A percentile compares a stretch with the other conserved stretches of the same genome.
Conservation (phyloP, 2,888 invertebrate species). For the Fragum whitleyi region DNA sequence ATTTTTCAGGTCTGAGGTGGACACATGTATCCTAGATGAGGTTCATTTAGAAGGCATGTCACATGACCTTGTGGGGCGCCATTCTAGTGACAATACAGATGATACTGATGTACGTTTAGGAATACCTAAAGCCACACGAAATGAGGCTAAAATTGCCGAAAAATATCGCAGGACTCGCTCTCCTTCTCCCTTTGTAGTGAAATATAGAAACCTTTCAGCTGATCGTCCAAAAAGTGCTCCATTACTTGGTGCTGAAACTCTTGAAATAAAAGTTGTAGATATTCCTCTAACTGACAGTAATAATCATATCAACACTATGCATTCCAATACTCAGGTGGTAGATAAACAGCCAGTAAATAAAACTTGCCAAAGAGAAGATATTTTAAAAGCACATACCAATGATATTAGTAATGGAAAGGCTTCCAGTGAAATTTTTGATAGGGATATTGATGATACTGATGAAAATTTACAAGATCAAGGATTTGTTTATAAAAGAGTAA, state of each 20-base stretch:
- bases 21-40: conserved; percentile 57
- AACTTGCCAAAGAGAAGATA: conserved; percentile 43
- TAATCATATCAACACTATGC: neutral
- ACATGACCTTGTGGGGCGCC: conserved; percentile 43
- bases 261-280: conserved; percentile 49
- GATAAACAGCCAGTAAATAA: neutral
- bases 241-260: conserved; percentile 33
- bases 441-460: neutral
- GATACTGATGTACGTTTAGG: conserved; percentile 70
- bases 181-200: conserved; percentile 58
- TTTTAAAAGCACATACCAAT: conserved; percentile 3
- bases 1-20: conserved; percentile 54
- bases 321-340: conserved; percentile 15
- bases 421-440: neutral
- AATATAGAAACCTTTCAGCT: conserved; percentile 30
- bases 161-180: conserved; percentile 60
- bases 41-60: conserved; percentile 46
- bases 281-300: conserved; percentile 46
- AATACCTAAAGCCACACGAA: conserved; percentile 45
- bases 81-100: conserved; percentile 52
- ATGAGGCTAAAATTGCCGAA: conserved; percentile 60
- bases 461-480: neutral
- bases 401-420: neutral
- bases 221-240: conserved; percentile 63
- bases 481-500: neutral